Percentiles rank a stretch among this genome's conserved stretches.
These are phyloP conservation scores for Erebia aethiops DNA, from an alignment of 2,888 invertebrate genomes.

Conservation along the genomic window DNA sequence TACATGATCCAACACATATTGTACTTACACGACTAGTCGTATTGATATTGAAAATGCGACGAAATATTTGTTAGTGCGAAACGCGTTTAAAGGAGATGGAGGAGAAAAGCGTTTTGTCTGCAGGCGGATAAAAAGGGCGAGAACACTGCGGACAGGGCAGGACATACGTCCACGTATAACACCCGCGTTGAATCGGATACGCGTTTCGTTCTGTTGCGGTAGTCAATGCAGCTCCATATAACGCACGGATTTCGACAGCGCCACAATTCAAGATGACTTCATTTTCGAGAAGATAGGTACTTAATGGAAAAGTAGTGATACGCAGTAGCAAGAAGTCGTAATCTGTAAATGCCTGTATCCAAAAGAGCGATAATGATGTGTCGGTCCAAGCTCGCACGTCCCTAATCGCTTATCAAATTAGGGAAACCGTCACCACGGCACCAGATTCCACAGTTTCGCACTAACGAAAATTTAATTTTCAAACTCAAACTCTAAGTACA, in stretches of 20 bases:
- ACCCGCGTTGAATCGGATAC: no score
- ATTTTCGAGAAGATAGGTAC: not conserved
- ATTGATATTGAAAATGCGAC: no score
- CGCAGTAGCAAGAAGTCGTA: constrained; percentile 20
- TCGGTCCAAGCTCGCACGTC: constrained; percentile 70
- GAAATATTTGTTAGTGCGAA: no score
- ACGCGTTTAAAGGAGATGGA: no score
- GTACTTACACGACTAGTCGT: not conserved
- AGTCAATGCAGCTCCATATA: no score
- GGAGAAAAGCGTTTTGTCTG: no score
- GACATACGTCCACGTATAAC: no score
- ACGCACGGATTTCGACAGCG: no score
- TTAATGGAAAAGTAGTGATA: not conserved
- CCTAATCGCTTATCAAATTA: constrained; percentile 78
- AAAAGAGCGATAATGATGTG: constrained; percentile 45
- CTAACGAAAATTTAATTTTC: constrained; percentile 54
- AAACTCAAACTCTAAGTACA: not conserved
- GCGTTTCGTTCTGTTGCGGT: no score
- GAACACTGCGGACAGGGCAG: no score
- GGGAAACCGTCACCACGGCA: constrained; percentile 48
- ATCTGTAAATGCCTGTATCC: constrained; percentile 27
- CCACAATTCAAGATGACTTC: no score
- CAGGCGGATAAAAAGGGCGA: no score
- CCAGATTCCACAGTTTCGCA: constrained; percentile 56
- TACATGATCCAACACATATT: not conserved